Percentiles rank a stretch among this genome's conserved stretches.
phyloP scores from a whole-genome alignment of 2,113 vertebrate species.

The Rhinolophus ferrumequinum region DNA sequence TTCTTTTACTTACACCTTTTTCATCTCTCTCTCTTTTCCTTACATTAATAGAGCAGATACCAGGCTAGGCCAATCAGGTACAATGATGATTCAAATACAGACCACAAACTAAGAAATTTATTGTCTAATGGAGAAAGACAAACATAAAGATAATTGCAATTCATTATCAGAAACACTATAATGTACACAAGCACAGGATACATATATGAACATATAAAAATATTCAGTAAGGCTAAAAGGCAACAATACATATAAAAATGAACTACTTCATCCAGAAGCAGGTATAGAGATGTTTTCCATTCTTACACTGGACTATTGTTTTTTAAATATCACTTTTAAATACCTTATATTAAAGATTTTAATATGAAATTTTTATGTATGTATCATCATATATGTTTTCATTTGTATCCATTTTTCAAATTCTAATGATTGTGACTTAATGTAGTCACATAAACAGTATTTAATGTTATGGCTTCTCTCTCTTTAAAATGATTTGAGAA shows the following conservation, averaged over 20 bases:
- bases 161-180: neutral
- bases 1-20: slow-evolving; percentile 78
- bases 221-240: neutral
- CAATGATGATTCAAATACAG: neutral
- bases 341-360: neutral
- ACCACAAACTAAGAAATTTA: neutral
- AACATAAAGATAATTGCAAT: neutral
- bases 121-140: neutral
- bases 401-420: neutral
- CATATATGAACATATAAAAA: neutral
- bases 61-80: neutral
- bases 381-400: neutral
- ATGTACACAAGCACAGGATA: neutral
- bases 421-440: neutral
- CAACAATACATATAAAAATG: neutral
- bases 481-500: neutral
- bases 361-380: neutral
- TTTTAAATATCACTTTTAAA: neutral
- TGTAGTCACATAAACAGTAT: neutral
- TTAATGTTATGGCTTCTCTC: neutral
- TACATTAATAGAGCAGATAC: neutral
- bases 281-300: neutral
- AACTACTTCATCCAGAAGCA: neutral
- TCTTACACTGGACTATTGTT: neutral
- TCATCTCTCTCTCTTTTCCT: slow-evolving; percentile 70